These are phyloP conservation scores for Epinotia brunnichana DNA, from an alignment of 2,888 invertebrate species.

Conservation along the genomic window DNA sequence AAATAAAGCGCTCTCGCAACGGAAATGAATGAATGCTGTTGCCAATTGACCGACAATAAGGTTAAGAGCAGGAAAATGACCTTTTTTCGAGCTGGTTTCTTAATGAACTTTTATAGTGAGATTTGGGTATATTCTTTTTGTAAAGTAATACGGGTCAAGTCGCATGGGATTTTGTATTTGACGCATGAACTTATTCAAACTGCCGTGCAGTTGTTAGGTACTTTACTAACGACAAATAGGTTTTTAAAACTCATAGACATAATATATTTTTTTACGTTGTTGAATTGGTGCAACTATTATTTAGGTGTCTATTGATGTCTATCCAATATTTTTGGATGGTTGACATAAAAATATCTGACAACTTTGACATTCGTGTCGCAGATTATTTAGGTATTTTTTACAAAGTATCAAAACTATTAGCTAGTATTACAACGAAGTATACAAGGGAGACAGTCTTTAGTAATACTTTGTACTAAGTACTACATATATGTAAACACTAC, in stretches of 20 bases:
- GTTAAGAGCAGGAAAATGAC: conserved; percentile 9
- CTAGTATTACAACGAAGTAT: not conserved
- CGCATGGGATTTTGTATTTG: not conserved
- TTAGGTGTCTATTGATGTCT: too few species aligned
- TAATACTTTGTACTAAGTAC: too few species aligned
- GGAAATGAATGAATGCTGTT: conserved; percentile 32
- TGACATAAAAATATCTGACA: not conserved
- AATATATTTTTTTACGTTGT: too few species aligned
- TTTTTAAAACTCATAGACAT: not conserved
- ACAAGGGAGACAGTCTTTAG: too few species aligned
- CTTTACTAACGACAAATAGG: not conserved
- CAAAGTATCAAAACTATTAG: not conserved
- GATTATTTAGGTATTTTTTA: not conserved
- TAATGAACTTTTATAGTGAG: not conserved
- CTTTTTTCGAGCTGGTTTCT: conserved; percentile 14
- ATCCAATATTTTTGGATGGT: not conserved
- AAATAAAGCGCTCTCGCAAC: conserved; percentile 42
- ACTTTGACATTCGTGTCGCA: too few species aligned
- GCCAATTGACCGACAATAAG: conserved; percentile 30
- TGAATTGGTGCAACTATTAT: not conserved
- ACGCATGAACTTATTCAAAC: not conserved
- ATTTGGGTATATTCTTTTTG: not conserved
- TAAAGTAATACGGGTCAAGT: not conserved
- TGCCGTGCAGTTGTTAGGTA: not conserved
- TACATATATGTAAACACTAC: too few species aligned